Evolutionary conservation across 1,140 invertebrate species (phyloP), one percentile per base, ranked within the genome.

Genomic region (Bombus difficillimus): DNA sequence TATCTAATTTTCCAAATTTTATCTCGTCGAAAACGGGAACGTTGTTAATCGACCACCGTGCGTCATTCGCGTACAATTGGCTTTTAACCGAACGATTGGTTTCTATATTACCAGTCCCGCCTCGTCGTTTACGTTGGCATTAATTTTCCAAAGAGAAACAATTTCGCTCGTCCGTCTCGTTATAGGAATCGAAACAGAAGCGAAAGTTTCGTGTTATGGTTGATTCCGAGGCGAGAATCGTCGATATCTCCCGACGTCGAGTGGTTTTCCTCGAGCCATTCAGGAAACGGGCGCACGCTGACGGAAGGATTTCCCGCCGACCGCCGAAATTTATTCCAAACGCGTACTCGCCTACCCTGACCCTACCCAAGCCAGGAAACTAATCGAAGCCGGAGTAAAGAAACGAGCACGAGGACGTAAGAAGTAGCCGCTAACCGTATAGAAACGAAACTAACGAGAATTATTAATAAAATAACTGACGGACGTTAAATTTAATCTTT

Each of bases 281-380:
- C 64, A 64, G 83, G 53, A 89, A 89, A 89, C 72, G 88, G 79
- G 64, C 62, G 87, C 76, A 88, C 66, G 53, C 59, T 39, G 47
- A 37, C 53, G 64, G 71, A 69, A 84, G 75, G 39, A 79, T 87
- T 84, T 87, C 76, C 80, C 64, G 64, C 32, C 59, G 28, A 37
- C 28, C 66, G 53, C 62, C 53, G 47, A 89, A 87, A 90, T 90
- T 87, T 90, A 90, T 90, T 90, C 89, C 53, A 39, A 59, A 81
- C 81, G 83, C 86, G 89, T 90, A 34, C 73, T 68, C 34, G 43
- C 25, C 47, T 77, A 81, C 68, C 89, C 85, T 90, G 88, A 90
- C 89, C 89, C 77, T 84, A 83, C 85, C 71, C 88, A 79, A 87
- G 73, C 68, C 77, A 64, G 53, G 77, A 78, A 90, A 81, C 86